Evolutionary conservation across 2,797 vertebrate genomes (phyloP).

Genomic region (Vireo griseus): DNA sequence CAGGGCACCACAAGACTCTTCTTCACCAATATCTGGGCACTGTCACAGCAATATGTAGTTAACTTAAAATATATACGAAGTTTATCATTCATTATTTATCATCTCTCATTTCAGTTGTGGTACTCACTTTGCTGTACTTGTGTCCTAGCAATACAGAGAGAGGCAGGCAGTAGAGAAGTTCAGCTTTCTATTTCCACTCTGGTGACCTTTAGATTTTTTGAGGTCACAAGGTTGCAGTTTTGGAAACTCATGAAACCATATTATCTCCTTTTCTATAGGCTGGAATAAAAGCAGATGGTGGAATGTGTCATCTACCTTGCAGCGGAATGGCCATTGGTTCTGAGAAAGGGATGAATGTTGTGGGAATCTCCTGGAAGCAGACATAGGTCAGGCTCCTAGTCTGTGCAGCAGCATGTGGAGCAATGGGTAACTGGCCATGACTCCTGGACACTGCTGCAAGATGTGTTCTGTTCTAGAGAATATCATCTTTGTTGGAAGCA

Average conservation of each 20-base stretch:
- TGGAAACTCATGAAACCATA: background rate
- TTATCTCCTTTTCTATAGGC: background rate
- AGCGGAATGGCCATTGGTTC: background rate
- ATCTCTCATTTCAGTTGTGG: background rate
- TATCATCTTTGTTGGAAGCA: background rate
- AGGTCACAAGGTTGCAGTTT: background rate
- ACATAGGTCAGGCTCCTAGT: accelerated
- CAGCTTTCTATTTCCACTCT: background rate
- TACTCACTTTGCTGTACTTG: background rate
- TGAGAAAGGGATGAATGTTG: background rate
- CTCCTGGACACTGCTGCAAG: background rate
- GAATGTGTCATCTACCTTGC: background rate
- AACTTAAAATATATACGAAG: background rate
- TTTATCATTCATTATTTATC: background rate
- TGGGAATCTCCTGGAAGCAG: background rate
- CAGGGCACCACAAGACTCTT: background rate
- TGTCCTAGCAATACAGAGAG: background rate
- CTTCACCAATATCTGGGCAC: background rate
- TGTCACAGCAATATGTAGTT: background rate
- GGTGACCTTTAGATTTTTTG: background rate
- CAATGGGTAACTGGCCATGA: background rate
- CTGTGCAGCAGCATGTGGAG: background rate
- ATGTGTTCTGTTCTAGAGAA: background rate
- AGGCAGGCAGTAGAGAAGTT: background rate
- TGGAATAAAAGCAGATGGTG: background rate